Percentiles rank a stretch among this genome's conserved stretches.
phyloP scores from a whole-genome alignment of 2,888 invertebrate species.

The Mellilla xanthometata region DNA sequence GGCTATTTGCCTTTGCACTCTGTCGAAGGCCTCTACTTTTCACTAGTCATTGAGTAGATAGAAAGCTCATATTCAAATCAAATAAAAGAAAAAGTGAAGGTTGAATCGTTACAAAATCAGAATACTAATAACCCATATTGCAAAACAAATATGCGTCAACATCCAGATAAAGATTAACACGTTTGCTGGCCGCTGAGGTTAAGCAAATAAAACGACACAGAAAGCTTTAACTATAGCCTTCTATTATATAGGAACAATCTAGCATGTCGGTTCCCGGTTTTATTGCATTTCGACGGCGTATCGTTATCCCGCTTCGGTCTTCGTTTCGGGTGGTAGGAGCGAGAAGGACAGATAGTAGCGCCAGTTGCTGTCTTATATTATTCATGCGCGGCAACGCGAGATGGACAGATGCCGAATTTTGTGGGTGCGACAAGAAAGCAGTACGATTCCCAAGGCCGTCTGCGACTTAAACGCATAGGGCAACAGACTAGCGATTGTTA shows the following conservation, averaged over 20 bases:
- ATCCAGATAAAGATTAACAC: constrained; percentile 62
- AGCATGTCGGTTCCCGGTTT: constrained; percentile 59
- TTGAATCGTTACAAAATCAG: too few relatives aligned
- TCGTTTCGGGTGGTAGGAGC: constrained; percentile 28
- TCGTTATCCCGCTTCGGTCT: constrained; percentile 48
- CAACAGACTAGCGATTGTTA: constrained; percentile 71
- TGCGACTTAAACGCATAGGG: constrained; percentile 62
- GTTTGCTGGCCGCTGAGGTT: constrained; percentile 45
- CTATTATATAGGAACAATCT: constrained; percentile 57
- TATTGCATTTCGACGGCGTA: constrained; percentile 63
- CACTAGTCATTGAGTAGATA: too few relatives aligned
- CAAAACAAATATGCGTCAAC: background rate
- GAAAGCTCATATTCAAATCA: too few relatives aligned
- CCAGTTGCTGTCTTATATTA: constrained; percentile 65
- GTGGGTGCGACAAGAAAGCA: constrained; percentile 56
- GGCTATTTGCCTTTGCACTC: too few relatives aligned
- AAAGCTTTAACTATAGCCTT: constrained; percentile 47
- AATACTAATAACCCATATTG: too few relatives aligned
- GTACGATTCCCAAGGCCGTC: constrained; percentile 51
- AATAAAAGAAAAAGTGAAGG: too few relatives aligned
- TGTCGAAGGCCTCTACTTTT: too few relatives aligned
- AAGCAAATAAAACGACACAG: constrained; percentile 58
- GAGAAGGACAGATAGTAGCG: constrained; percentile 59
- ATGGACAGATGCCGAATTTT: constrained; percentile 49
- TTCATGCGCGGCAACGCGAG: constrained; percentile 56